Base-by-base conservation (phyloP, 1,140 invertebrate genomes). In the Drosophila eugracilis region DNA sequence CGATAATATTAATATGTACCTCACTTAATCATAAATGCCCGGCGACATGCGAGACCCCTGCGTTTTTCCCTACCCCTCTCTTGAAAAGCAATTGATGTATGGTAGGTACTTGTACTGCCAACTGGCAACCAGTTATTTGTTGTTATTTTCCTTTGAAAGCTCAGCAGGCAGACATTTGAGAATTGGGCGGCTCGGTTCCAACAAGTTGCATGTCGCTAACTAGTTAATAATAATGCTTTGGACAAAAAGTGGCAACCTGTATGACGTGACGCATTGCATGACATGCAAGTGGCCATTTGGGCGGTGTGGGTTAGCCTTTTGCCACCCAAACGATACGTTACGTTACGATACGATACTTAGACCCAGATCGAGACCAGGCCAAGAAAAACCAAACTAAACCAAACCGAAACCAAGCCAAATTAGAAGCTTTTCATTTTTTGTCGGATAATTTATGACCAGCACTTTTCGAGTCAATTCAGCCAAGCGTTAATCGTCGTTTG, bases 401-500 rank as follows among this genome's bases (percentile, higher is more conserved):
- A 7, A 59, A 34, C 54, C 45, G 39, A 74, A 63, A 74, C 69
- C 44, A 52, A 74, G 44, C 70, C 71, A 49, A 75, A 75, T 69
- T 69, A 69, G 62, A 69, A 67, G 65, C 75, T 80, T 85, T 85
- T 86, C 48, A 75, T 72, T 86, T 86, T 71, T 73, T 71, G 62
- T 73, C 63, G 59, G 62, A 45, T 81, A 86, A 85, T 85, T 85
- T 85, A 85, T 85, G 80, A 86, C 81, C 83, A 63, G 81, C 80
- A 81, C 62, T 85, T 81, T 86, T 77, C 45, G 70, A 84, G 70
- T 78, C 81, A 84, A 84, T 86, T 67, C 80, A 85, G 72, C 80
- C 81, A 85, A 85, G 80, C 80, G 80, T 85, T 85, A 86, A 85
- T 85, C 80, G 80, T 74, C 80, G 80, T 86, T 85, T 85, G 81